Evolutionary conservation across 2,888 invertebrate genomes (phyloP), one percentile per base, ranked within the genome.

Genomic region (Antheraea assamensis): DNA sequence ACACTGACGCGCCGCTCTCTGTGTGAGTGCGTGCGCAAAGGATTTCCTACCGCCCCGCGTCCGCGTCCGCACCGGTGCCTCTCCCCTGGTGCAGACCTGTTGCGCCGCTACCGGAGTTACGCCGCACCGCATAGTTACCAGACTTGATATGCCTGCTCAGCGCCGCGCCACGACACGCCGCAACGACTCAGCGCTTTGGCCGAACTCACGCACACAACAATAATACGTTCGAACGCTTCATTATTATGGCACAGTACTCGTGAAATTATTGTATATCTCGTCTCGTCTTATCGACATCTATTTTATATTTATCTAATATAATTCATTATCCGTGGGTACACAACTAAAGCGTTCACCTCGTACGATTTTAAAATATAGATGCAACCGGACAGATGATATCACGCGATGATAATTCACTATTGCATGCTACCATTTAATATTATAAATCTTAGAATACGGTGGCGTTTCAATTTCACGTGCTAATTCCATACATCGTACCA

Each of bases 41-140:
- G 92, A 92, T 92, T 92, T 93, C 93, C 92, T 92, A 92, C 93
- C 90, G 87, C 87, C 89, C 91, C 90, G 87, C 91, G 85, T 83
- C 87, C 85, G 82, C 86, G 81, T 86, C 58, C 58, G 76, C 80
- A 74, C 72, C 58, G 76, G 79, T 71, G 70, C 80, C 85, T 81
- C 83, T 84, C 91, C 91, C 89, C 90, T 89, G 90, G 90, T 92
- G 91, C 95, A 88, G 94, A 94, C 94, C 94, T 94, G 94, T 93
- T 94, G 91, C 90, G 90, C 90, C 87, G 94, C 94, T 94, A 94
- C 94, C 91, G 94, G 94, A 94, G 94, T 94, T 94, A 94, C 94
- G 94, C 94, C 92, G 94, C 93, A 93, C 94, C 92, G 94, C 93
- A 93, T 94, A 94, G 92, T 94, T 94, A 93, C 94, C 93, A 91